Conservation (phyloP, 1,140 invertebrate species). For the Portunus trituberculatus region DNA sequence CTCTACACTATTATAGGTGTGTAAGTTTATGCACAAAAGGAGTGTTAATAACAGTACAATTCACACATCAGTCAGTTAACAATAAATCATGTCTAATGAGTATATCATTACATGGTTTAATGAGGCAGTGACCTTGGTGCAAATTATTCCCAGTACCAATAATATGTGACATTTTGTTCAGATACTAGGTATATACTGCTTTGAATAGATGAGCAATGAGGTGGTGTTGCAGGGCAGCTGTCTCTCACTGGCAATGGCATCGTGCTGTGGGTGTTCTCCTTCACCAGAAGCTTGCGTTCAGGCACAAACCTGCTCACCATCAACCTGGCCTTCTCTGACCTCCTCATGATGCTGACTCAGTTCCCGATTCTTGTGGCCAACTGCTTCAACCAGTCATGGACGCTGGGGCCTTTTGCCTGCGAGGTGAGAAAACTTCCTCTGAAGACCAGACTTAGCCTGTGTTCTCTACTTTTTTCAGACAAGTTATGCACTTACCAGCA, state of each 20-base stretch:
- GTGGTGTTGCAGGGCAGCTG: conserved; percentile 24
- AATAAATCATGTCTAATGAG: no score
- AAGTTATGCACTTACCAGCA: no score
- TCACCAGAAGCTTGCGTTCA: conserved; percentile 57
- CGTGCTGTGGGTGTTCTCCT: conserved; percentile 64
- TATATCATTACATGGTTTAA: no score
- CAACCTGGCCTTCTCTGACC: conserved; percentile 66
- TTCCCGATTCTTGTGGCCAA: conserved; percentile 57
- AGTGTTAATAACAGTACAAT: no score
- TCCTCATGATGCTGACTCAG: conserved; percentile 69
- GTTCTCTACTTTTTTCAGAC: no score
- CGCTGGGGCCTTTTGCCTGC: conserved; percentile 55
- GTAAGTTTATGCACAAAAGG: neutral
- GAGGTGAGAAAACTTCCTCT: conserved; percentile 25
- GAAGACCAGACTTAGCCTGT: no score
- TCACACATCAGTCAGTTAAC: no score
- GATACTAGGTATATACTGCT: no score
- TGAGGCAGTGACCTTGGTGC: no score
- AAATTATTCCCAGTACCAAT: no score
- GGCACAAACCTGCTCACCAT: conserved; percentile 62
- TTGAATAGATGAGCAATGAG: neutral
- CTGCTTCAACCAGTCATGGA: conserved; percentile 65
- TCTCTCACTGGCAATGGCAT: conserved; percentile 46
- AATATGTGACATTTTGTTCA: no score
- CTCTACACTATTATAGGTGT: conserved; percentile 57